phyloP scores from a whole-genome alignment of 2,113 vertebrate species.

The Mesoclemmys tuberculata region DNA sequence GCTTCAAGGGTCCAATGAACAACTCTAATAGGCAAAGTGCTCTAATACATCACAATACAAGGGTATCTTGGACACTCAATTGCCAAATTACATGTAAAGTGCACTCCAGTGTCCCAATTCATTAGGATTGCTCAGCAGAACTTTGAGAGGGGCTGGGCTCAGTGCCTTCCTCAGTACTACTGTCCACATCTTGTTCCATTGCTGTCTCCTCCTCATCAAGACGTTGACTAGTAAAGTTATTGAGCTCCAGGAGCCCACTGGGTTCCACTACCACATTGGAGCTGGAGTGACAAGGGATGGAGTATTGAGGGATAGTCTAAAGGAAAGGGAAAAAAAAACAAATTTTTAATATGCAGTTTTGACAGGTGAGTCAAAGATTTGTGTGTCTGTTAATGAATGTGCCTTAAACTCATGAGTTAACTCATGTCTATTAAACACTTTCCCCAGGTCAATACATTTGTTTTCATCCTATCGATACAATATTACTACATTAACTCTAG shows the following conservation, averaged over 20 bases:
- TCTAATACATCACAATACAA: conserved; percentile 71
- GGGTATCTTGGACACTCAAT: conserved; percentile 69
- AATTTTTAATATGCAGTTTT: not conserved
- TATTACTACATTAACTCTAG: not conserved
- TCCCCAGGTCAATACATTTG: not conserved
- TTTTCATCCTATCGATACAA: not conserved
- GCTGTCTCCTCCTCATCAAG: conserved; percentile 92
- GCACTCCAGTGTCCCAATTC: conserved; percentile 66
- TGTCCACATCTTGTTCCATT: conserved; percentile 93
- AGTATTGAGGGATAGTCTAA: conserved; percentile 97
- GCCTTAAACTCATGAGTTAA: too few species aligned
- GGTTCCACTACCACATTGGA: conserved; percentile 99
- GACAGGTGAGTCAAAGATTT: not conserved
- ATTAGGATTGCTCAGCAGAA: conserved; percentile 84
- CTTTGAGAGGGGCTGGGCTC: conserved; percentile 84
- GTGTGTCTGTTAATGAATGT: not conserved
- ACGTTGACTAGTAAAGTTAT: conserved; percentile 97
- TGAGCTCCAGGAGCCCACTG: conserved; percentile 97
- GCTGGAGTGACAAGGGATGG: conserved; percentile 96
- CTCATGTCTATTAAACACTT: not conserved
- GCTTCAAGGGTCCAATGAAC: conserved; percentile 65
- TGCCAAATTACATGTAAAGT: conserved; percentile 73
- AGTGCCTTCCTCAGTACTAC: conserved; percentile 90
- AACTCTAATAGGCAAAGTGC: conserved; percentile 78
- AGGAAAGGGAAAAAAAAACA: conserved; percentile 46